Conservation (phyloP, 2,888 invertebrate species). For the Epinotia brunnichana region DNA sequence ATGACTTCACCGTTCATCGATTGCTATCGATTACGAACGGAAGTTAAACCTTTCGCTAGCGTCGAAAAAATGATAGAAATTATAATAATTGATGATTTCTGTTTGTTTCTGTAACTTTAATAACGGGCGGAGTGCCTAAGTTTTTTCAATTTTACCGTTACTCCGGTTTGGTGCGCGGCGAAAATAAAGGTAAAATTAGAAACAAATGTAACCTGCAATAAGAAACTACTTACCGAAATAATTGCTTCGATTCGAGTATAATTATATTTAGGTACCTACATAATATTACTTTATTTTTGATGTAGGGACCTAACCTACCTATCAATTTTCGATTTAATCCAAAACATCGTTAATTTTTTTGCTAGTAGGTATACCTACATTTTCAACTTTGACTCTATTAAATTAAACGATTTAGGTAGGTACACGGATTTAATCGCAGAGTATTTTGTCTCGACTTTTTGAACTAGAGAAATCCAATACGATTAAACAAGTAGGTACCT, state of each 20-base stretch:
- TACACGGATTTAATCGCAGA: too few species aligned
- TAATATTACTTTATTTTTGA: too few species aligned
- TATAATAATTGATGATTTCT: constrained; percentile 55
- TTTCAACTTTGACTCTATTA: too few species aligned
- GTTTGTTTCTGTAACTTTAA: constrained; percentile 55
- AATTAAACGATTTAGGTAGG: too few species aligned
- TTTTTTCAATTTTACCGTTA: constrained; percentile 48
- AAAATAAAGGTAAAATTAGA: constrained; percentile 18
- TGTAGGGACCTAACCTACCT: too few species aligned
- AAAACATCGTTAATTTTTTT: too few species aligned
- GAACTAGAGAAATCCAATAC: too few species aligned
- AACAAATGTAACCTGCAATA: not conserved
- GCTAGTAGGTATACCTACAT: too few species aligned
- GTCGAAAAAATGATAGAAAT: constrained; percentile 45
- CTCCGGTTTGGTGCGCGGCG: constrained; percentile 36
- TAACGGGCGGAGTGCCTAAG: constrained; percentile 46
- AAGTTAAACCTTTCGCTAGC: constrained; percentile 44
- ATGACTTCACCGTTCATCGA: constrained; percentile 54
- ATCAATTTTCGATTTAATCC: too few species aligned
- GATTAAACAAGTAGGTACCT: too few species aligned
- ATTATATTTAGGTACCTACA: too few species aligned
- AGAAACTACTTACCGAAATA: not conserved
- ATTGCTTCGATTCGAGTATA: not conserved
- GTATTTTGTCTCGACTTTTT: too few species aligned
- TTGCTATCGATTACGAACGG: constrained; percentile 50